Conservation (phyloP, 1,140 invertebrate genomes). For the Xylocopa sonorina region DNA sequence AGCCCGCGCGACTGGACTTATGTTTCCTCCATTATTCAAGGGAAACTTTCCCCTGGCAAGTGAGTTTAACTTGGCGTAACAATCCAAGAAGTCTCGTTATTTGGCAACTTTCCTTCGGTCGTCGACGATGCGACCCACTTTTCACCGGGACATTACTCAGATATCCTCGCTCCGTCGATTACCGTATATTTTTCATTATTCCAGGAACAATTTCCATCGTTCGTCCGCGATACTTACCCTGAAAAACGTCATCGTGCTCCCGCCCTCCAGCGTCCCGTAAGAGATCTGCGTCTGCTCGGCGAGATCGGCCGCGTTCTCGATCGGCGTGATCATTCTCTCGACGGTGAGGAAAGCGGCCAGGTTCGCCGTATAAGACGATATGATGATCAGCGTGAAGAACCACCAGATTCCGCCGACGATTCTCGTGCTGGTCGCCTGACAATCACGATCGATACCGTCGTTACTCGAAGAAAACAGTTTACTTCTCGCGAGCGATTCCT, state of each 20-base stretch:
- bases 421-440: conserved; percentile 94
- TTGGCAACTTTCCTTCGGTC: neutral
- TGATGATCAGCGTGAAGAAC: conserved; percentile 99
- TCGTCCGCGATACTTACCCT: conserved; percentile 85
- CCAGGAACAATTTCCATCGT: no score
- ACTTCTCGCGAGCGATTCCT: conserved; percentile 30
- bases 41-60: neutral
- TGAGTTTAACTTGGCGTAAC: neutral
- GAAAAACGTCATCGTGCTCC: conserved; percentile 98
- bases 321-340: conserved; percentile 97
- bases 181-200: no score
- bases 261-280: conserved; percentile 96
- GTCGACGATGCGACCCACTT: neutral
- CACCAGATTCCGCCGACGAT: conserved; percentile 99
- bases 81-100: neutral
- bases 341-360: conserved; percentile 98
- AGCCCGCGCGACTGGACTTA: neutral
- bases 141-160: no score
- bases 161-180: no score
- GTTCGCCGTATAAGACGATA: conserved; percentile 99
- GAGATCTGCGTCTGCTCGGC: conserved; percentile 96
- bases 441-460: conserved; percentile 70
- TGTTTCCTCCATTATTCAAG: neutral
- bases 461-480: conserved; percentile 13
- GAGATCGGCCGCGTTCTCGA: conserved; percentile 97